Conservation (phyloP, 2,888 invertebrate species). For the Clitarchus hookeri region DNA sequence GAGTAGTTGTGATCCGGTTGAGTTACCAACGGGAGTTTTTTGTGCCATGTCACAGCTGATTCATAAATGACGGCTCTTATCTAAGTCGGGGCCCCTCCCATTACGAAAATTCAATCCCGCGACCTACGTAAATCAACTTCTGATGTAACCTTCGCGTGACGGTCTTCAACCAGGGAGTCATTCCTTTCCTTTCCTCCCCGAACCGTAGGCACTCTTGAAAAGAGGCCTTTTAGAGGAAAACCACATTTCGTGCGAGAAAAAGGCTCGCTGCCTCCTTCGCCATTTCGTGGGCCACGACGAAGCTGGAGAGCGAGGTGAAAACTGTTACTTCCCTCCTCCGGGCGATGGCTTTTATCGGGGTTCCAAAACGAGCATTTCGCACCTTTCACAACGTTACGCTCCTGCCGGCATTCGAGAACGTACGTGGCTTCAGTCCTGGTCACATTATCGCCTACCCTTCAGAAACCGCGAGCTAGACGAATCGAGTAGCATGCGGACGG, state of each 20-base stretch:
- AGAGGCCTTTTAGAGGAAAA: background rate
- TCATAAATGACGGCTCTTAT: background rate
- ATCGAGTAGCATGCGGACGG: too few species aligned
- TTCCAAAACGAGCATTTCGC: background rate
- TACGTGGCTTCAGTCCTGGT: background rate
- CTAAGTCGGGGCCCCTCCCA: background rate
- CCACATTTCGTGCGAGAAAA: constrained; percentile 5
- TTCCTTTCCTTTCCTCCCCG: background rate
- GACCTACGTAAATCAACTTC: background rate
- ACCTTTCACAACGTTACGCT: background rate
- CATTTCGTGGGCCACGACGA: background rate
- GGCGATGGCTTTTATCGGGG: background rate
- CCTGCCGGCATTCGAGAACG: background rate
- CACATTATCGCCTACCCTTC: too few species aligned
- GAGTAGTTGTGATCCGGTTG: background rate
- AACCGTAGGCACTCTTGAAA: background rate
- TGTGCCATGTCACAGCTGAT: background rate
- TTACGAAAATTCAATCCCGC: background rate
- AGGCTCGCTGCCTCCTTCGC: background rate
- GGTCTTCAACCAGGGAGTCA: background rate
- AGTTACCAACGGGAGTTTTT: background rate
- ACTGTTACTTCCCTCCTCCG: background rate
- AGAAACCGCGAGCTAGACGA: too few species aligned
- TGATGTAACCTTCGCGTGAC: background rate
- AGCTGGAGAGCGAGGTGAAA: background rate